Base-by-base conservation (phyloP, 2,888 invertebrate genomes). In the Dolomedes plantarius region DNA sequence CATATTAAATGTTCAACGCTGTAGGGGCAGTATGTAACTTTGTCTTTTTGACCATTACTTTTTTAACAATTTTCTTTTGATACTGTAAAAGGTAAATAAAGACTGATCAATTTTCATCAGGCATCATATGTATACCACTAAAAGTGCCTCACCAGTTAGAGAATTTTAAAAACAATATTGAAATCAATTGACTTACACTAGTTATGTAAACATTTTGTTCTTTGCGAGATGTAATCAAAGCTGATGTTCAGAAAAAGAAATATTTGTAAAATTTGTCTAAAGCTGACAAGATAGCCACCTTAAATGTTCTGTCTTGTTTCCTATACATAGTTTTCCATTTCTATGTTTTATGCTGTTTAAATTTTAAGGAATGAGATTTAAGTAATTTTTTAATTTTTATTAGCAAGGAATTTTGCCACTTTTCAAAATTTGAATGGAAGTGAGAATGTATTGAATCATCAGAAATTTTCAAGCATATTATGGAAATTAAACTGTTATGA, bases 131-230 rank as follows among this genome's bases (percentile, higher is more conserved):
- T 69, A 41, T 69, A 28, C 39, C 69, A 41, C 27, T n/a, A 69
- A 69, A 69, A 69, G 69, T 69, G 69, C 69, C 69, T 69, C 69
- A 69, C 69, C n/a, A 69, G 41, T 69, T 69, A 41, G 23, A 28
- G 23, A 39, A 69, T 41, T 41, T 69, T 69, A 6, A 56, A 56
- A 46, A 46, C 2, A 46, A 46, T 19, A 56, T 23, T 56, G 1
- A 19, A 50, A 16, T n/a, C 19, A 19, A 19, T 56, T 16, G 16
- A 13, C 16, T 46, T 56, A 3, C 56, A 56, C 23, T 56, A 56
- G 56, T 2, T 1, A 56, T 56, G 23, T 56, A 23, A 56, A 56
- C 5, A 23, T 1, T 36, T 56, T 16, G 11, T 56, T 56, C 11
- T 16, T 16, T 16, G 56, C 56, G 19, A 23, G 11, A 46, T 46